Conservation (phyloP, 2,888 invertebrate species). For the Habrosyne pyritoides region DNA sequence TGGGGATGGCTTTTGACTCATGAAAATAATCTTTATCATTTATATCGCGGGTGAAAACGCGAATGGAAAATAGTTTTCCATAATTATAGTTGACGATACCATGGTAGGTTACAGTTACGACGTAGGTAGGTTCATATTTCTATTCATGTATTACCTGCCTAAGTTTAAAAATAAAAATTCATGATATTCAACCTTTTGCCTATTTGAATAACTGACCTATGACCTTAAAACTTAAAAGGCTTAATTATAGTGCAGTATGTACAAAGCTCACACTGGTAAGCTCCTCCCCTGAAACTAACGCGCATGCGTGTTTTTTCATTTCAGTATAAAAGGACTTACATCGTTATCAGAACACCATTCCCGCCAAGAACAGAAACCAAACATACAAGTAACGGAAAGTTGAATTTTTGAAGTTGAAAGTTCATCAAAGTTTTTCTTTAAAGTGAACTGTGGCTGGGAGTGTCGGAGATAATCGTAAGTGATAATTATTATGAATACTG, state of each 20-base stretch:
- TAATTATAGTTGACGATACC: no score
- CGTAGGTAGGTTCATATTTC: no score
- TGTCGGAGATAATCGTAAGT: slow-evolving; percentile 39
- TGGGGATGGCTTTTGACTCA: no score
- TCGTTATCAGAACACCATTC: slow-evolving; percentile 52
- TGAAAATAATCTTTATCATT: no score
- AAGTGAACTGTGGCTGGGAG: slow-evolving; percentile 49
- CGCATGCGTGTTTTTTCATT: slow-evolving; percentile 58
- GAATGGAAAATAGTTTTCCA: no score
- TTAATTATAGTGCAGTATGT: slow-evolving; percentile 59
- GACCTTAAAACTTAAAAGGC: slow-evolving; percentile 45
- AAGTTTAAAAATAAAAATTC: neutral
- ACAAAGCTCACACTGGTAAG: slow-evolving; percentile 28
- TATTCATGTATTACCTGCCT: no score
- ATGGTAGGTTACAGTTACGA: no score
- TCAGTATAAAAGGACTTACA: slow-evolving; percentile 61
- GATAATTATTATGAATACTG: neutral
- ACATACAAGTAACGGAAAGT: slow-evolving; percentile 21
- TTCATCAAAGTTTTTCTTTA: slow-evolving; percentile 44
- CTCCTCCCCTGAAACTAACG: slow-evolving; percentile 42
- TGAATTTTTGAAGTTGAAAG: slow-evolving; percentile 29
- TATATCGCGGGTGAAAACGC: no score
- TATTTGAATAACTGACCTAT: slow-evolving; percentile 31
- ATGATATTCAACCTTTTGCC: slow-evolving; percentile 11
- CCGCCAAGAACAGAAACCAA: slow-evolving; percentile 48